Evolutionary conservation across 2,113 vertebrate species (phyloP).

Genomic region (Siniperca knerii): DNA sequence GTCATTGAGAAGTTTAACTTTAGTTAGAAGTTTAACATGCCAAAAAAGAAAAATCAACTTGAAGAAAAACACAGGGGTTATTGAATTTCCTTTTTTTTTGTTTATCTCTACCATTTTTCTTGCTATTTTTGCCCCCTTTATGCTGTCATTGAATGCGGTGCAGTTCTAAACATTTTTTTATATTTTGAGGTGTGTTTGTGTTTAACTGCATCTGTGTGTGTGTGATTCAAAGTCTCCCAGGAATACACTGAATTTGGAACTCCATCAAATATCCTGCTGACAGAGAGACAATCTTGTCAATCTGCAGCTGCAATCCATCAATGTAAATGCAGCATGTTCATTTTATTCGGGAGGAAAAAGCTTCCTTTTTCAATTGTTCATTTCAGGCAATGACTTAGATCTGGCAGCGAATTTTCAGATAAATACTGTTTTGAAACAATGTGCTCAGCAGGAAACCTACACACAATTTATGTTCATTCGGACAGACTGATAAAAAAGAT

Average conservation of each 20-base stretch:
- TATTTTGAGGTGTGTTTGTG: conserved; percentile 20
- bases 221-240: conserved; percentile 30
- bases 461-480: conserved; percentile 19
- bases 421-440: conserved; percentile 43
- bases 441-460: conserved; percentile 37
- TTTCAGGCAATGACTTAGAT: conserved; percentile 61
- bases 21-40: conserved; percentile 35
- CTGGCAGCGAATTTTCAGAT: conserved; percentile 33
- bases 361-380: conserved; percentile 38
- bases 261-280: conserved; percentile 65
- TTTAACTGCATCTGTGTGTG: background rate
- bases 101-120: conserved; percentile 39
- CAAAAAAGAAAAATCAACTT: conserved; percentile 26
- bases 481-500: background rate
- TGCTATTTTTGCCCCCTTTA: conserved; percentile 3
- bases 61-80: conserved; percentile 37
- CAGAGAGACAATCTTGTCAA: conserved; percentile 67
- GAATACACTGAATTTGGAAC: conserved; percentile 31
- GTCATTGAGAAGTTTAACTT: conserved; percentile 46
- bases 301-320: conserved; percentile 67
- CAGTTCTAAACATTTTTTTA: conserved; percentile 15
- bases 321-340: conserved; percentile 45
- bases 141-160: background rate
- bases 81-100: conserved; percentile 32
- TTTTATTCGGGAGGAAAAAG: conserved; percentile 31